Base-by-base conservation (phyloP, 2,888 invertebrate genomes). In the Villa cingulata region DNA sequence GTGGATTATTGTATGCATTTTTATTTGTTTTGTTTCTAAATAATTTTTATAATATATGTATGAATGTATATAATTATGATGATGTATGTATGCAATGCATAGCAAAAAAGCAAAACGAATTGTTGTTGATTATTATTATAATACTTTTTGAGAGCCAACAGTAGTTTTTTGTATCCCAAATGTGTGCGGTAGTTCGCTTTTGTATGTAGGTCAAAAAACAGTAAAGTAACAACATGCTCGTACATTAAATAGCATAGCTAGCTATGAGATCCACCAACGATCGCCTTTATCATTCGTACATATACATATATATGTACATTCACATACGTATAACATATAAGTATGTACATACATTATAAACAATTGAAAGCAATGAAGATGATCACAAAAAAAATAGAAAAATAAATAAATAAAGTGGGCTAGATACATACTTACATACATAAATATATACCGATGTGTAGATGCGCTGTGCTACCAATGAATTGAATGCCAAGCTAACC, bases 191-290 rank as follows among this genome's bases (percentile, higher is more conserved):
- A 16, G 16, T 18, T 10, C 37, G 17, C 4, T 16, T 37, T n/a
- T n/a, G n/a, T 7, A 47, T 47, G 44, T 51, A 41, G 51, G 51
- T 51, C 51, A 46, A 48, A 46, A 46, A 51, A 51, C 51, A 43
- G 51, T 51, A 51, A 51, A 48, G 51, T 45, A 46, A 45, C 51
- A 48, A 48, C 51, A 48, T 6, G n/a, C n/a, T n/a, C n/a, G n/a
- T n/a, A n/a, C n/a, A n/a, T n/a, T n/a, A n/a, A n/a, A n/a, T n/a
- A n/a, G n/a, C n/a, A n/a, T n/a, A n/a, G n/a, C n/a, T n/a, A n/a
- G n/a, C n/a, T n/a, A n/a, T 6, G 23, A 23, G 29, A 46, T 46
- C 46, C 46, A 19, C 46, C 46, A 37, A 46, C 46, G 46, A 41
- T 41, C 41, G 37, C 29, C 18, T 29, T n/a, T n/a, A n/a, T n/a